Percentiles rank a stretch among this genome's conserved stretches.
These are phyloP conservation scores for Dendroctonus ponderosae DNA, from an alignment of 1,140 invertebrate genomes.

Conservation along the genomic window DNA sequence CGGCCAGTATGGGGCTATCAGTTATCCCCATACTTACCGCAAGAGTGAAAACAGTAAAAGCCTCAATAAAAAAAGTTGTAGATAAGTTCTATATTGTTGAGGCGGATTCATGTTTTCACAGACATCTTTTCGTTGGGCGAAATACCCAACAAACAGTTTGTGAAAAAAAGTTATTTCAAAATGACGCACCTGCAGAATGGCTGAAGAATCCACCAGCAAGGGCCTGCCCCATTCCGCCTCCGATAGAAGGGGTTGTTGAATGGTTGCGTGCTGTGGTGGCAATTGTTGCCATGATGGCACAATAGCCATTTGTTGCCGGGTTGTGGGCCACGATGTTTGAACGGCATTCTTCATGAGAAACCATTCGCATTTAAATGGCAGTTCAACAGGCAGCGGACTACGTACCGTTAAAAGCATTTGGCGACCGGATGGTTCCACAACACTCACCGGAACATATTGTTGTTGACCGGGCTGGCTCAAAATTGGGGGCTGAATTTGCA, in stretches of 20 bases:
- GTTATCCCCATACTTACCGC: too few species aligned
- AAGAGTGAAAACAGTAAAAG: too few species aligned
- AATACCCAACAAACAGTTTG: too few species aligned
- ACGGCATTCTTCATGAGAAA: slow-evolving; percentile 66
- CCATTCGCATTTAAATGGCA: background rate
- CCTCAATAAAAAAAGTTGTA: too few species aligned
- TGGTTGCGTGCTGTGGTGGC: slow-evolving; percentile 69
- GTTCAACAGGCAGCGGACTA: slow-evolving; percentile 10
- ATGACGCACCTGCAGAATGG: slow-evolving; percentile 48
- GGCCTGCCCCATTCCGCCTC: slow-evolving; percentile 76
- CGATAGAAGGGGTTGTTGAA: slow-evolving; percentile 68
- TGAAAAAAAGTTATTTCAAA: too few species aligned
- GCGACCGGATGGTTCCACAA: slow-evolving; percentile 72
- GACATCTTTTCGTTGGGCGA: too few species aligned
- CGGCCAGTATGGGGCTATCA: too few species aligned
- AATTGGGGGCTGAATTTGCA: slow-evolving; percentile 69
- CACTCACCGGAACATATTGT: slow-evolving; percentile 88
- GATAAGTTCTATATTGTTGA: too few species aligned
- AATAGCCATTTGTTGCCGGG: slow-evolving; percentile 78
- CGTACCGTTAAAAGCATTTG: slow-evolving; percentile 66
- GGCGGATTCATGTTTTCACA: too few species aligned
- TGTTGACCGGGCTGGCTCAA: slow-evolving; percentile 72
- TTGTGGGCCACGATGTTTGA: slow-evolving; percentile 75
- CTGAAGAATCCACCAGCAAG: slow-evolving; percentile 75
- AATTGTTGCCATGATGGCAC: slow-evolving; percentile 87